A percentile compares a stretch with the other conserved stretches of the same genome.
phyloP scores from a whole-genome alignment of 2,888 invertebrate genomes.

The Drosophila mulleri region DNA sequence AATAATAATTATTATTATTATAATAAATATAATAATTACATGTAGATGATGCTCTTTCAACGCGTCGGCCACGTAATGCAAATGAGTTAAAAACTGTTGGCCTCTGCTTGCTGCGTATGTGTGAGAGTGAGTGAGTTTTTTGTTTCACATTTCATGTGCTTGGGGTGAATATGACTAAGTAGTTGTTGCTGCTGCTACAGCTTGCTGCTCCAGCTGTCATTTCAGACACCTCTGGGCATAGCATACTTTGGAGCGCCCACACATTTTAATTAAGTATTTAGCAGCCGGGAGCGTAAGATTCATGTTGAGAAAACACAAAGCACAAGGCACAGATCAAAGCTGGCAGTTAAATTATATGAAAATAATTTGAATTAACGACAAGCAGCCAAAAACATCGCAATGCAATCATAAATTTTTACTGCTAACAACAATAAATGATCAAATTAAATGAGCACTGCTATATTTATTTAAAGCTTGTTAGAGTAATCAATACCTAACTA shows the following conservation, averaged over 20 bases:
- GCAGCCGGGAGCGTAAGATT: conserved; percentile 10
- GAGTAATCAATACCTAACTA: no score
- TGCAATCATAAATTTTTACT: background rate
- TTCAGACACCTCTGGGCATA: conserved; percentile 34
- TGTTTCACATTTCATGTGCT: conserved; percentile 56
- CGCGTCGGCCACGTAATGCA: conserved; percentile 43
- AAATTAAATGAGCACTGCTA: background rate
- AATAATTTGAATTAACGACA: background rate
- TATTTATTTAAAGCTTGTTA: no score
- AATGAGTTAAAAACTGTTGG: conserved; percentile 65
- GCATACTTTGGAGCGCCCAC: conserved; percentile 58
- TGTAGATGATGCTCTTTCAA: conserved; percentile 49
- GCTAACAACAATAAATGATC: background rate
- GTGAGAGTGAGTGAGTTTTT: conserved; percentile 14
- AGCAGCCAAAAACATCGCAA: background rate
- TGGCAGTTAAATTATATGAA: conserved; percentile 27
- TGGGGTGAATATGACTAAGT: conserved; percentile 62
- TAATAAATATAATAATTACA: conserved; percentile 52
- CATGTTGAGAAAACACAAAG: background rate
- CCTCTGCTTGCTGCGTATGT: conserved; percentile 21
- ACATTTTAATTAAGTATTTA: conserved; percentile 53
- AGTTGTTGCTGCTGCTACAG: background rate
- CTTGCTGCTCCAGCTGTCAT: conserved; percentile 7
- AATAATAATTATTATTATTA: conserved; percentile 40
- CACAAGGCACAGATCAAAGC: conserved; percentile 25